Base-by-base conservation (phyloP, 2,797 vertebrate species). In the Neoniphon sammara region DNA sequence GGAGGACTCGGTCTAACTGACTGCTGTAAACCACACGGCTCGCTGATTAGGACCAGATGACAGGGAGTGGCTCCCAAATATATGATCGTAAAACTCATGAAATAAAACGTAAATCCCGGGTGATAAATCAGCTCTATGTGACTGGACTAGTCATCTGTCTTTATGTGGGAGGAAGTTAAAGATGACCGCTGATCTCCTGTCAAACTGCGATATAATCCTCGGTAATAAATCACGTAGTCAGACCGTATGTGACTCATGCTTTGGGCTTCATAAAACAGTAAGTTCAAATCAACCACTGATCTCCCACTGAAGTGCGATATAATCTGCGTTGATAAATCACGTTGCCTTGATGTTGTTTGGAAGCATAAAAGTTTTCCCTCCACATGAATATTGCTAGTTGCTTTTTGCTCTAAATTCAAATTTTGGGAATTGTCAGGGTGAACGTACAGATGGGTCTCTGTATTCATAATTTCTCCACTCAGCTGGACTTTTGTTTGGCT, bases 41-140 rank as follows among this genome's bases (percentile, higher is more conserved):
- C 61, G 30, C 57, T 85, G 84, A 92, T 89, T 87, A 73, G 73
- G 31, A 61, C 84, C 91, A 91, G 87, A 91, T 89, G 88, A 84
- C 30, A 65, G 76, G 70, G 70, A 61, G 58, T 68, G 85, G 68
- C 77, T 70, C 78, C 58, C 73, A 83, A 88, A 86, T 82, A 73
- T 82, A 74, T 70, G 67, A 67, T 77, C 63, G 74, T 83, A 80
- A 90, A 90, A 82, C 63, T 78, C 72, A 77, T 75, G 65, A 78
- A 82, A 87, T 87, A 68, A 87, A 88, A 77, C 57, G 39, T 75
- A 81, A 88, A 73, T 71, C 82, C 78, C 64, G 64, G 20, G 46
- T 54, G 66, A 64, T 86, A 79, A 90, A 90, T 90, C 80, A 78
- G 59, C 7, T 63, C 17, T 25, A 11, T 70, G 68, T 60, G 36